Conservation (phyloP, 2,888 invertebrate genomes). For the Diarsia brunnea region DNA sequence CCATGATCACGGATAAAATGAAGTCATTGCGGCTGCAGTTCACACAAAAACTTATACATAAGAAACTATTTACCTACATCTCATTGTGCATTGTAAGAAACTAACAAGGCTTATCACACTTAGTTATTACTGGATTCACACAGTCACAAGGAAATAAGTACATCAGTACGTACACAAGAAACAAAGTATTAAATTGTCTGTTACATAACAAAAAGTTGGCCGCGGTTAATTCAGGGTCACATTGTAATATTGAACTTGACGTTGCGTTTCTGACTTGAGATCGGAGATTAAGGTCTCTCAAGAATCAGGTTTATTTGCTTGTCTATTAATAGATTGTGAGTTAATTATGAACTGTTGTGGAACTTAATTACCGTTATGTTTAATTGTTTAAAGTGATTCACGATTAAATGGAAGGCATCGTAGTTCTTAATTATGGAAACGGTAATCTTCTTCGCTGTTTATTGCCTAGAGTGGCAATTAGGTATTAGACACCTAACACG, state of each 20-base stretch:
- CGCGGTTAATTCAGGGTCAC: constrained; percentile 39
- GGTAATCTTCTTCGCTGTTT: too few relatives aligned
- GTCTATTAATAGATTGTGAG: neutral
- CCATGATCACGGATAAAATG: too few relatives aligned
- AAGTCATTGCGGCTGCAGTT: too few relatives aligned
- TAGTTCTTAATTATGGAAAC: too few relatives aligned
- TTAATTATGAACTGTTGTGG: constrained; percentile 1
- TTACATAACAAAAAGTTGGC: constrained; percentile 35
- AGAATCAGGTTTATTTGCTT: constrained; percentile 37
- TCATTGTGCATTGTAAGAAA: neutral
- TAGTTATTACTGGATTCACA: neutral
- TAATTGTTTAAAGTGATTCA: neutral
- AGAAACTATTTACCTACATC: neutral
- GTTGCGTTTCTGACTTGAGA: constrained; percentile 21
- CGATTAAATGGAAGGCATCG: too few relatives aligned
- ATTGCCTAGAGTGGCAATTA: too few relatives aligned
- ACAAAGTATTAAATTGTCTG: constrained; percentile 26
- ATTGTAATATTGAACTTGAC: constrained; percentile 54
- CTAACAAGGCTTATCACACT: constrained; percentile 19
- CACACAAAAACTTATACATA: neutral
- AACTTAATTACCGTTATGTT: constrained; percentile 1
- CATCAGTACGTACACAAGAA: neutral
- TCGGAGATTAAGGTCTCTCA: constrained; percentile 34
- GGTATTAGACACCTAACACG: too few relatives aligned
- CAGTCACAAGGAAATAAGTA: constrained; percentile 17